phyloP scores from a whole-genome alignment of 2,797 vertebrate species.

The Argentina silus region DNA sequence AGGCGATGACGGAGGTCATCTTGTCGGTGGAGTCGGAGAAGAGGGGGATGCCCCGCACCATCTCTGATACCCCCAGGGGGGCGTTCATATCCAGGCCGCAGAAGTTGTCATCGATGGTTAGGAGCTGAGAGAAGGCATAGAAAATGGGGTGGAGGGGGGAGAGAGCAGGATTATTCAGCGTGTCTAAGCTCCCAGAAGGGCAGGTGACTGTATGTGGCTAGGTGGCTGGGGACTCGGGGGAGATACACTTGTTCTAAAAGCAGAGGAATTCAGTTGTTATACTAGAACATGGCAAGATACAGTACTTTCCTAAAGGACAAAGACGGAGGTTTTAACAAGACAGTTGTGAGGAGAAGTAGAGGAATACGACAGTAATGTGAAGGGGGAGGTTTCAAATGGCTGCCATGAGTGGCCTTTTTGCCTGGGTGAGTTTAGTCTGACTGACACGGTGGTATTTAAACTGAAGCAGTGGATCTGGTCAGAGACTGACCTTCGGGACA shows the following conservation, averaged over 20 bases:
- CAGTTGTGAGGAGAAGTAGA: background rate
- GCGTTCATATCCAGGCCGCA: constrained; percentile 99
- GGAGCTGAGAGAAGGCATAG: constrained; percentile 77
- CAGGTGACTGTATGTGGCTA: too few species aligned
- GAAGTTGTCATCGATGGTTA: constrained; percentile 98
- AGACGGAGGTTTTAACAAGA: background rate
- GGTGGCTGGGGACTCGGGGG: background rate
- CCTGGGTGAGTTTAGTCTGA: constrained; percentile 1
- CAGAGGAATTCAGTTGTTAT: too few species aligned
- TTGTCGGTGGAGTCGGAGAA: constrained; percentile 92
- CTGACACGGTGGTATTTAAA: background rate
- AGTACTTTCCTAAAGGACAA: background rate
- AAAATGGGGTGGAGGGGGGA: background rate
- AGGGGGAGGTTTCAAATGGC: background rate
- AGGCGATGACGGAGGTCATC: constrained; percentile 95
- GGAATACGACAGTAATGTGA: background rate
- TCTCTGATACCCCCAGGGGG: constrained; percentile 94
- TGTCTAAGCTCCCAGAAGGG: too few species aligned
- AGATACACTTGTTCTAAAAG: too few species aligned
- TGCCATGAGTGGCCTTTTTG: background rate
- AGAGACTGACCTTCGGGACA: background rate
- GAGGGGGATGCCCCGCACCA: constrained; percentile 92
- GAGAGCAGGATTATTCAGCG: background rate
- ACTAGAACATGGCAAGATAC: background rate
- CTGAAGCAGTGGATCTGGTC: constrained; percentile 50